These are phyloP conservation scores for Lineus longissimus DNA, from an alignment of 1,140 invertebrate species.

Conservation along the genomic window DNA sequence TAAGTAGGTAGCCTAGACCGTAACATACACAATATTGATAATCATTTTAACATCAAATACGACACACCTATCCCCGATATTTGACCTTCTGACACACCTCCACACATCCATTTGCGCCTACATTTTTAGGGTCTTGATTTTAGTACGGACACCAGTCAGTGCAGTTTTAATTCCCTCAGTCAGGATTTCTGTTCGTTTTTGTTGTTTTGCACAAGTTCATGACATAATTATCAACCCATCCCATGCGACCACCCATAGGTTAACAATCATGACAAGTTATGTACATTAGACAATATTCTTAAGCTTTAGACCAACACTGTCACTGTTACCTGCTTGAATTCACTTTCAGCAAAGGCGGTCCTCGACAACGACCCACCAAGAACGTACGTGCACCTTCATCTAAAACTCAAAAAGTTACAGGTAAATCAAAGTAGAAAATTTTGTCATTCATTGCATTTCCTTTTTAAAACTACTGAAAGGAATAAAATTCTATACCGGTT, in stretches of 20 bases:
- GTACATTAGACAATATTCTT: not conserved
- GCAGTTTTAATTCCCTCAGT: too few species aligned
- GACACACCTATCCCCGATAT: not conserved
- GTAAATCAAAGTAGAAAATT: slow-evolving; percentile 7
- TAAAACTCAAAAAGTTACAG: slow-evolving; percentile 27
- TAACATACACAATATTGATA: too few species aligned
- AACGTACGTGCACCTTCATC: slow-evolving; percentile 26
- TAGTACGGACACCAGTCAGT: too few species aligned
- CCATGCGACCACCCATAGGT: not conserved
- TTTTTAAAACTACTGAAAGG: too few species aligned
- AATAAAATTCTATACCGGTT: too few species aligned
- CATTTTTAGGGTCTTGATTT: too few species aligned
- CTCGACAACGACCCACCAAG: slow-evolving; percentile 21
- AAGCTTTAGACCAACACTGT: slow-evolving; percentile 8
- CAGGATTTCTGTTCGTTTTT: too few species aligned
- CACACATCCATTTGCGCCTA: not conserved
- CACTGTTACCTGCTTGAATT: too few species aligned
- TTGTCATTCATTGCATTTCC: not conserved
- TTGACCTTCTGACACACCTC: not conserved
- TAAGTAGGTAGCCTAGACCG: too few species aligned
- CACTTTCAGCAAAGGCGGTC: slow-evolving; percentile 9
- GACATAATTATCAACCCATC: too few species aligned
- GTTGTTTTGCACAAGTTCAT: too few species aligned
- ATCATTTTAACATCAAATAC: not conserved
- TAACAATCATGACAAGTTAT: not conserved